Base-by-base conservation (phyloP, 2,797 vertebrate species). In the Austrolebias charrua region DNA sequence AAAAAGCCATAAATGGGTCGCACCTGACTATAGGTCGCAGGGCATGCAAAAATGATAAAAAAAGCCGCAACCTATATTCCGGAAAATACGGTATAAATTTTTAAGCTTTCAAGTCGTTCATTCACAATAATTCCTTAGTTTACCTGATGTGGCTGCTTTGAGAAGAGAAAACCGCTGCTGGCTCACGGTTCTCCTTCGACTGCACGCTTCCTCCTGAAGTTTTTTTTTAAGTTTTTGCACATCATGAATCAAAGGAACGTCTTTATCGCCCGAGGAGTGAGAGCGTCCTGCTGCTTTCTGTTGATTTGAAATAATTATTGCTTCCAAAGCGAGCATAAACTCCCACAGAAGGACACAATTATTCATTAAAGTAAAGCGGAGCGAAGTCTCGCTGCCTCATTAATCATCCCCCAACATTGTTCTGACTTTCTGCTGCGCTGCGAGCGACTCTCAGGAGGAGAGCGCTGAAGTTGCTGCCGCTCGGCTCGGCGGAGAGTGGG, bases 221-320 rank as follows among this genome's bases (percentile, higher is more conserved):
- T 33, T 47, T 46, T n/a, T 38, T 12, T 55, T 66, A 54, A 31
- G 14, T 77, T 54, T 70, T 42, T 75, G 1, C 69, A 61, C 74
- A 11, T 57, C 40, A 24, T 73, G 59, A 81, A 71, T 84, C 71
- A 75, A 78, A 47, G 44, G 0, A 56, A 46, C 60, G 18, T 79
- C 31, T 78, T 72, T 60, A 50, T 63, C 54, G 64, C 65, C 50
- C 33, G 44, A 14, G 0, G 24, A 51, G 56, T 7, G 59, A 71
- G 15, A 71, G 74, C 28, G 72, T 73, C 80, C 82, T 43, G 71
- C 76, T 43, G 71, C 62, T 78, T 71, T 64, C 68, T 63, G 78
- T 74, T 84, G 79, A 83, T 85, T 79, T 78, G 66, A 69, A 84
- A 83, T 77, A 73, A 82, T 81, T 71, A 24, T 66, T 16, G 48